Evolutionary conservation across 2,113 vertebrate genomes (phyloP).

Genomic region (Carassius auratus): DNA sequence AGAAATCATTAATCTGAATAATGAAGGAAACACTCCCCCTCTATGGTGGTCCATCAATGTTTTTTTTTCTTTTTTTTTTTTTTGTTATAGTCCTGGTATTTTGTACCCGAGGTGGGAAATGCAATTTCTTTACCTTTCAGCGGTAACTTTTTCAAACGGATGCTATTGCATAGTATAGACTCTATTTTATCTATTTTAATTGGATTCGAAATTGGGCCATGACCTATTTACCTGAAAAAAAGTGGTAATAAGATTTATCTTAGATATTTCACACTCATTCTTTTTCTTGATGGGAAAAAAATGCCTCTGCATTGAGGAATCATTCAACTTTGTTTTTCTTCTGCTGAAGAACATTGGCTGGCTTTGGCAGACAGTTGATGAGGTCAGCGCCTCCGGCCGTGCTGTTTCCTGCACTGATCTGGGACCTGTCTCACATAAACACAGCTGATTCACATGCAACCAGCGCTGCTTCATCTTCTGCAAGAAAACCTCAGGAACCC

Average conservation of each 20-base stretch:
- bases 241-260: background rate
- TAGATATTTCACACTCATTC: background rate
- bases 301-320: background rate
- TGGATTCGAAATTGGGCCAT: background rate
- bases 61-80: background rate
- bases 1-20: background rate
- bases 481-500: slow-evolving; percentile 38
- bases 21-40: background rate
- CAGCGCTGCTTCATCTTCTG: slow-evolving; percentile 1
- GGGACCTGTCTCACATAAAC: slow-evolving; percentile 38
- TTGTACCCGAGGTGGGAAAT: background rate
- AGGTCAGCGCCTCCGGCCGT: slow-evolving; percentile 23
- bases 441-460: slow-evolving; percentile 51
- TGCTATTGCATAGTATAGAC: background rate
- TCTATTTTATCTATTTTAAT: background rate
- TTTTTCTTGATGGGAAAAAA: slow-evolving; percentile 19
- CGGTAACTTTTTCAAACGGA: too few relatives aligned
- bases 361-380: slow-evolving; percentile 29
- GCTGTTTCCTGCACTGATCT: slow-evolving; percentile 47
- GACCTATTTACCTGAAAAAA: background rate
- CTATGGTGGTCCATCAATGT: background rate
- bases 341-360: background rate
- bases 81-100: background rate
- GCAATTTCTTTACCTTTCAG: background rate
- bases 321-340: slow-evolving; percentile 16